phyloP scores from a whole-genome alignment of 2,797 vertebrate genomes.

The Sebastes ruberrimus region DNA sequence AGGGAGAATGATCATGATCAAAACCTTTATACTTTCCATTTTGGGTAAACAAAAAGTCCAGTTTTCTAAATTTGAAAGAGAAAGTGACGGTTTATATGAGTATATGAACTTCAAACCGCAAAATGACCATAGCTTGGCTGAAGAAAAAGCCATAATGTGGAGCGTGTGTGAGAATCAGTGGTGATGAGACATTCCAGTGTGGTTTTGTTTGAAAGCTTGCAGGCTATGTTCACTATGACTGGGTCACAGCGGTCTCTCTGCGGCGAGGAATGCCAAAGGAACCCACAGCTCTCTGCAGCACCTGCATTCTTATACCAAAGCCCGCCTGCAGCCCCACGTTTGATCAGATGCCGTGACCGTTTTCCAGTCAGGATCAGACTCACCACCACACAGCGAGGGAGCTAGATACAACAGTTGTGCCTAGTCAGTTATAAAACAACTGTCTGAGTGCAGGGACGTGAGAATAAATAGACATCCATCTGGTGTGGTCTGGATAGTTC shows the following conservation, averaged over 20 bases:
- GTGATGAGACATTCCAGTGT: constrained; percentile 77
- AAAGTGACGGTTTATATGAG: constrained; percentile 27
- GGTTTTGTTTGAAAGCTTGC: constrained; percentile 66
- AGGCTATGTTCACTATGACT: constrained; percentile 41
- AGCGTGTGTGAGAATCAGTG: constrained; percentile 63
- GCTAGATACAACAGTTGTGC: constrained; percentile 36
- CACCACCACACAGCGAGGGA: constrained; percentile 18
- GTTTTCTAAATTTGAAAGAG: constrained; percentile 12
- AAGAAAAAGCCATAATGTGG: constrained; percentile 58
- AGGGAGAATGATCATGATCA: neutral
- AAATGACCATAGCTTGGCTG: constrained; percentile 36
- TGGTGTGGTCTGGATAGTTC: constrained; percentile 44
- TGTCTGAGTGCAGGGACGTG: constrained; percentile 20
- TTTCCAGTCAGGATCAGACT: constrained; percentile 46
- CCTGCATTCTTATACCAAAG: constrained; percentile 71
- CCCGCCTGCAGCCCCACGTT: constrained; percentile 55
- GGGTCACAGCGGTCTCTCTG: constrained; percentile 55
- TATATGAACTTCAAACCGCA: constrained; percentile 41
- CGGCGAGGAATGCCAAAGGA: constrained; percentile 72
- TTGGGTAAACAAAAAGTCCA: neutral
- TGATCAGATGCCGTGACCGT: constrained; percentile 70
- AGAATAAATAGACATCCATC: constrained; percentile 49
- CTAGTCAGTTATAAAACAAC: constrained; percentile 46
- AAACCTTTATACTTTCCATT: neutral
- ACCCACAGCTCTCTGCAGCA: constrained; percentile 67